Evolutionary conservation across 1,140 invertebrate genomes (phyloP), one percentile per base, ranked within the genome.

Genomic region (Meloidogyne exigua): DNA sequence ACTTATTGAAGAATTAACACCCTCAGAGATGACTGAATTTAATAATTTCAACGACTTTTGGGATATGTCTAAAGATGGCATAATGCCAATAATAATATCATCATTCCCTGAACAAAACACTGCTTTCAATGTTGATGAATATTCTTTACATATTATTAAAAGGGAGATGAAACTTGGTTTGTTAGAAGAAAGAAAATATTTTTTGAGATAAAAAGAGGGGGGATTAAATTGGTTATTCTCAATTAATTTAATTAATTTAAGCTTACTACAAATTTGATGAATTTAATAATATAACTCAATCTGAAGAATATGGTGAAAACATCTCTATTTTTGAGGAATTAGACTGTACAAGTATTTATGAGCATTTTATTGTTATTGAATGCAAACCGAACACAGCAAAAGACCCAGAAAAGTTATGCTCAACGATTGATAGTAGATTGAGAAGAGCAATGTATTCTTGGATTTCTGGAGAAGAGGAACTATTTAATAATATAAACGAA

Each of bases 71-170:
- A 7, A 32, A 32, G 18, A 9, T 2, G 9, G 10, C 9, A 39
- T 15, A 71, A 49, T 71, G 69, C 49, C 49, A 0, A 57, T 71
- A 62, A 36, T 71, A 44, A 71, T 39, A 10, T 62, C 69, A 21
- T 57, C 28, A 12, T 71, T 71, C 11, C 69, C 69, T 21, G 69
- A 71, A 32, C 69, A 71, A 49, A 71, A 71, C 3, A 62, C 39
- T 2, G 39, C 69, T 21, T 28, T 36, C 49, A 71, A 71, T 71
- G 39, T 71, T 26, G 39, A 71, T 28, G 10, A 49, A 42, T 71
- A n/a, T 44, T n/a, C 69, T 10, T 26, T 32, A 9, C 4, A 42
- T 49, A n/a, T 21, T 57, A 71, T 71, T 44, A 36, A 42, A 0
- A 21, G 4, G 7, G 69, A 71, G 23, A 28, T 71, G n/a, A n/a